Base-by-base conservation (phyloP, 2,888 invertebrate species). In the Eupithecia pulchellata region DNA sequence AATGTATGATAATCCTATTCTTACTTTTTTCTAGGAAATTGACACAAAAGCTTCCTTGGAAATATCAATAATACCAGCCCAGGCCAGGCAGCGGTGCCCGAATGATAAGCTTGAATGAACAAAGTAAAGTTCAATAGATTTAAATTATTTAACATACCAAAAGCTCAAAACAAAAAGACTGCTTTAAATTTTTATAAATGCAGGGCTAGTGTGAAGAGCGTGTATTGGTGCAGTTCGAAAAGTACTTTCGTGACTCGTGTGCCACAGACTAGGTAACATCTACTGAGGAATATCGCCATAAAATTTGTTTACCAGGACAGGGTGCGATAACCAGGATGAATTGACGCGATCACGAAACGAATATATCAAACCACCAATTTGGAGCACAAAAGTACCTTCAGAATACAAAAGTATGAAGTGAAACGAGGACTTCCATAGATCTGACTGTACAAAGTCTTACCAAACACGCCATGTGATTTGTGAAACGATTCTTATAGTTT, bases 181-280 rank as follows among this genome's bases (percentile, higher is more conserved):
- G 66, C 39, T 64, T 68, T 58, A 68, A 63, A 68, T 71, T 42
- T 63, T 77, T 78, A 82, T 79, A 78, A 79, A 75, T 52, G 52
- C 76, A 58, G 61, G 29, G 66, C 61, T 79, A 84, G 88, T 86
- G 90, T 87, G 83, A 87, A 86, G 88, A 83, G 91, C 91, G 91
- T 92, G 92, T 85, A 80, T 76, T 77, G 79, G 80, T 79, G 80
- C 83, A 86, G 85, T 91, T 89, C 84, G 81, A 80, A 79, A 81
- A 79, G 83, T 83, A 82, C 81, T 89, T 81, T 86, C 92, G 91
- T 92, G 91, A 91, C 91, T 88, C 81, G 85, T 83, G 81, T 69
- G 17, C 36, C 52, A 67, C 69, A 67, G 64, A 42, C 36, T 62
- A 60, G 32, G 32, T 55, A 34, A 39, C n/a, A 84, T 85, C 83